A percentile compares a stretch with the other conserved stretches of the same genome.
Evolutionary conservation across 2,113 vertebrate species (phyloP).

Genomic region (Etheostoma spectabile): DNA sequence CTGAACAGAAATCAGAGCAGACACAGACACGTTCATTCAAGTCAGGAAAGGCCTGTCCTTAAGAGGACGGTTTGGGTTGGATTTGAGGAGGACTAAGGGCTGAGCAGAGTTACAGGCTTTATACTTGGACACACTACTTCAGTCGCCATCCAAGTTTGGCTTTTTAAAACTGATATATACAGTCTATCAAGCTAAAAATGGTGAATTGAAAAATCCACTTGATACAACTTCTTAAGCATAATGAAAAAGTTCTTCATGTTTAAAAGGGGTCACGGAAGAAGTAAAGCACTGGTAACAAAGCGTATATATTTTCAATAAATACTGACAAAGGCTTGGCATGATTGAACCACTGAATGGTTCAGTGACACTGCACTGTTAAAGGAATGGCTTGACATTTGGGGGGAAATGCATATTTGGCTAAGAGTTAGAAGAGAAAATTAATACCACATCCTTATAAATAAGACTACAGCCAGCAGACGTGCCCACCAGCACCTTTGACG

Average conservation of each 20-base stretch:
- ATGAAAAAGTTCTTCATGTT: neutral
- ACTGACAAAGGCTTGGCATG: constrained; percentile 8
- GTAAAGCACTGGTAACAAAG: neutral
- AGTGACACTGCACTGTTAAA: neutral
- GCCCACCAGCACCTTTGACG: neutral
- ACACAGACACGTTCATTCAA: constrained; percentile 8
- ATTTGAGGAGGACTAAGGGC: constrained; percentile 6
- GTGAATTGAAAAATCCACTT: neutral
- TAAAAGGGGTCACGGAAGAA: neutral
- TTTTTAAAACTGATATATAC: constrained; percentile 5
- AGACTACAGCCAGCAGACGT: neutral
- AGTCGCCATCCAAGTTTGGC: constrained; percentile 2
- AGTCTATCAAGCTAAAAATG: neutral
- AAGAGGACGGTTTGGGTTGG: constrained; percentile 10
- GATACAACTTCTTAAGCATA: neutral
- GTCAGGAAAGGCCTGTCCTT: constrained; percentile 10
- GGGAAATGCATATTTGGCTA: neutral
- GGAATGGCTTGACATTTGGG: neutral
- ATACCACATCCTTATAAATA: neutral
- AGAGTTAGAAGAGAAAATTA: neutral
- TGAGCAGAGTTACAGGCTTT: constrained; percentile 8
- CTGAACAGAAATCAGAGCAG: constrained; percentile 5
- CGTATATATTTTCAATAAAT: neutral
- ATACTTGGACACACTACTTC: neutral
- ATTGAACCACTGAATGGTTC: neutral